These are phyloP conservation scores for Drosophila seclusa DNA, from an alignment of 2,888 invertebrate genomes.

Conservation along the genomic window DNA sequence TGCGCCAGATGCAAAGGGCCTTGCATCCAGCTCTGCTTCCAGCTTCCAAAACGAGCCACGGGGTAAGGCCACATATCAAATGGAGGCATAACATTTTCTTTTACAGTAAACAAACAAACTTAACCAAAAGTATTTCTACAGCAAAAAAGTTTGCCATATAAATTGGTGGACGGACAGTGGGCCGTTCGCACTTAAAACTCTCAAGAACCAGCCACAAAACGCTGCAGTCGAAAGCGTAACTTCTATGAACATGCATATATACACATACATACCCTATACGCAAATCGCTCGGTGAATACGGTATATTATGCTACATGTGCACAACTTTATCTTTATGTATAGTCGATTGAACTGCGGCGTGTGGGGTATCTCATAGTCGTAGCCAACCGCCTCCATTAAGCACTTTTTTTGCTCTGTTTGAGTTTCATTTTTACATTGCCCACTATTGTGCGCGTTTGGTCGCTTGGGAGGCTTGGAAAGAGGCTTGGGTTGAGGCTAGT, in stretches of 20 bases:
- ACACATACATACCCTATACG: conserved; percentile 30
- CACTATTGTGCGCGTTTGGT: conserved; percentile 35
- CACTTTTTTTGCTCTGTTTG: conserved; percentile 29
- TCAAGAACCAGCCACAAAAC: conserved; percentile 21
- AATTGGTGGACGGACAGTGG: conserved; percentile 67
- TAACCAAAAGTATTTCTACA: conserved; percentile 60
- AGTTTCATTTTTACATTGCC: conserved; percentile 62
- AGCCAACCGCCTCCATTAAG: neutral
- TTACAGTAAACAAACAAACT: conserved; percentile 62
- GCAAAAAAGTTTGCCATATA: conserved; percentile 52
- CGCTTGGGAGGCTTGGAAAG: conserved; percentile 6
- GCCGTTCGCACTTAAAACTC: conserved; percentile 58
- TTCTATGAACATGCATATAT: conserved; percentile 17
- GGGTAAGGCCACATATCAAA: conserved; percentile 65
- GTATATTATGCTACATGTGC: neutral
- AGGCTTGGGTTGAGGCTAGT: conserved; percentile 26
- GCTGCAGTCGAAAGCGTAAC: conserved; percentile 32
- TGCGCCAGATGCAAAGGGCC: conserved; percentile 36
- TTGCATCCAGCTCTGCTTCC: conserved; percentile 20
- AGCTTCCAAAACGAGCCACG: conserved; percentile 8
- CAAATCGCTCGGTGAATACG: neutral
- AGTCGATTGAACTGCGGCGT: neutral
- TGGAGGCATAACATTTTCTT: conserved; percentile 69
- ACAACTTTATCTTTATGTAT: neutral
- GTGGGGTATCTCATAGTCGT: conserved; percentile 15